Evolutionary conservation across 2,888 invertebrate genomes (phyloP).

Genomic region (Serripes groenlandicus): DNA sequence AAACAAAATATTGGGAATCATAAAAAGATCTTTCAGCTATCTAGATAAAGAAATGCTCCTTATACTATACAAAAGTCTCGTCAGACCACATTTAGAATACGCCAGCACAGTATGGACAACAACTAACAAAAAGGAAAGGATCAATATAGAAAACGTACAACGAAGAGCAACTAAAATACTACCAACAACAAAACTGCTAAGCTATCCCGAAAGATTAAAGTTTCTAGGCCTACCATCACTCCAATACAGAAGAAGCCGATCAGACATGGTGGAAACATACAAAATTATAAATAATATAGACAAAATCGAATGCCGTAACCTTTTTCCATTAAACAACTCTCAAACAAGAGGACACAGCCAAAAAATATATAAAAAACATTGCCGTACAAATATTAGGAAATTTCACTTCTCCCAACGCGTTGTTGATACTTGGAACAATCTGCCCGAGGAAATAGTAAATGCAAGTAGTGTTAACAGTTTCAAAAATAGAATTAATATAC

Average conservation of each 20-base stretch:
- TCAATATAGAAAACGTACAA: background rate
- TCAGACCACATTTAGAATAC: background rate
- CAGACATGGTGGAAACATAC: background rate
- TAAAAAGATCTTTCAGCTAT: slow-evolving; percentile 6
- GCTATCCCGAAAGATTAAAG: background rate
- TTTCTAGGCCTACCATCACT: background rate
- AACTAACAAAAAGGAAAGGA: background rate
- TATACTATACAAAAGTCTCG: background rate
- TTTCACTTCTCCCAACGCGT: background rate
- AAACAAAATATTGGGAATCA: background rate
- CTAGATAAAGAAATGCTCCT: slow-evolving; percentile 5
- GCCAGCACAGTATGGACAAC: background rate
- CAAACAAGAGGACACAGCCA: background rate
- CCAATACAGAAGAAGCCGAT: background rate
- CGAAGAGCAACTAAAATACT: background rate
- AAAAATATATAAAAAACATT: background rate
- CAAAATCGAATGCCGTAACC: background rate
- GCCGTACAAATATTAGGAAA: background rate
- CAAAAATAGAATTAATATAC: background rate
- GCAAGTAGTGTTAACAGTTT: slow-evolving; percentile 2
- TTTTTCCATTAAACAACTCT: background rate
- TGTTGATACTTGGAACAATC: background rate
- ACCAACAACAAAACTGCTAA: background rate
- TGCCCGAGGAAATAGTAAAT: background rate
- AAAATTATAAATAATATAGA: background rate